Evolutionary conservation across 2,888 invertebrate genomes (phyloP), one percentile per base, ranked within the genome.

Genomic region (Ceratothoa steindachneri): DNA sequence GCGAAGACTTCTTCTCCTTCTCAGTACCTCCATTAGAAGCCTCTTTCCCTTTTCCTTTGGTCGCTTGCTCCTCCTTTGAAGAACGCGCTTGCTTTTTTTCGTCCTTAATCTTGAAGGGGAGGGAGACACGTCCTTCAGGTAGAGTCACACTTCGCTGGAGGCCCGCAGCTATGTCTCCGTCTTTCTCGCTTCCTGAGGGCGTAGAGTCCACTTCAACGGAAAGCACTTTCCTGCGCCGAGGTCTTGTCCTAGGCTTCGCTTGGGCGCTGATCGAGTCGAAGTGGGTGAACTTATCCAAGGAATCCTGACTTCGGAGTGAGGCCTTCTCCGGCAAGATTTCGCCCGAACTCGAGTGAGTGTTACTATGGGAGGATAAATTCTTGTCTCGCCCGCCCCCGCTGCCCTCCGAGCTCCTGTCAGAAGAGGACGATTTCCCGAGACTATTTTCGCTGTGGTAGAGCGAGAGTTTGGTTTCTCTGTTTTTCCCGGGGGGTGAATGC

Each of bases 221-320:
- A 15, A 68, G 60, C 12, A 71, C 66, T 51, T 78, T 78, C 60
- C 73, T 73, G 2, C 75, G 69, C 19, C 73, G 30, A 22, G 52
- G 66, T 1, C 30, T 30, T 0, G 60, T 70, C 12, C 75, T 55
- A 2, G 75, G 67, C 30, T 73, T 75, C 15, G 71, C 73, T 22
- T 75, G 75, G 19, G 73, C 73, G 28, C 71, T 71, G 15, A 78
- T 72, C 0, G 75, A 73, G 60, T 78, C 78, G 65, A 78, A 78
- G 41, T 78, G 73, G 9, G 78, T 72, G 31, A 78, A 78, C 41
- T 78, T 78, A 65, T 75, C 78, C 1, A 75, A 31, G 2, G 78
- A 78, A 22, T 73, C 75, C 55, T 75, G 73, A 30, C 75, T 75
- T 28, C 73, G 73, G 5, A 78, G 28, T 30, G 73, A 72, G 3